Base-by-base conservation (phyloP, 2,797 vertebrate genomes). In the Acanthiza pusilla region DNA sequence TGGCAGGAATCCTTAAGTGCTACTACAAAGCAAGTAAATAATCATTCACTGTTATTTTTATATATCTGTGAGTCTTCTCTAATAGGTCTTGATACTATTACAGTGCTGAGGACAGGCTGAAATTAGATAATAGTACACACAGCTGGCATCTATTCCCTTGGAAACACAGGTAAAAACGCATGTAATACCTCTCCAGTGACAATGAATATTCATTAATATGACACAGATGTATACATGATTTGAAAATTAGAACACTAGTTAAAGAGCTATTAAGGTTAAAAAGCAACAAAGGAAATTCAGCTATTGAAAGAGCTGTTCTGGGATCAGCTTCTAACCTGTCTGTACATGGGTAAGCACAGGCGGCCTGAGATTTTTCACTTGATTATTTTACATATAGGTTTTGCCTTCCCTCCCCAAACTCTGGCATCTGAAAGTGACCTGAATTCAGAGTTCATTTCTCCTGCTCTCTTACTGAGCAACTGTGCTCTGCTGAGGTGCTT, bases 221-320 rank as follows among this genome's bases (percentile, higher is more conserved):
- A 76, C 86, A 76, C 66, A 94, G 60, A 85, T 5, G 17, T 84
- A 66, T 34, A 76, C 21, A 91, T 66, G 88, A 82, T 85, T 95
- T 71, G 83, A 88, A 95, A 96, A 87, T 87, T 95, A 90, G 77
- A 76, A 48, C 55, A 45, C 43, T 94, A 96, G 92, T 96, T 94
- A 91, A 96, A 89, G 90, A 93, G 63, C 87, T 92, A 50, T 94
- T 90, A 83, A 88, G 30, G 66, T 68, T 96, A 81, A 90, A 95
- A 83, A 91, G 77, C 76, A 95, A 72, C 79, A 93, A 68, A 96
- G 84, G 70, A 88, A 92, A 93, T 86, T 47, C 63, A 89, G 1
- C 63, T 71, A 36, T 45, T 0, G 3, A 83, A 94, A 65, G 48
- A 61, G 45, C 57, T 61, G 42, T 55, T 75, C 88, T 82, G 81